Evolutionary conservation across 1,140 invertebrate genomes (phyloP).

Genomic region (Wiebesia pumilae): DNA sequence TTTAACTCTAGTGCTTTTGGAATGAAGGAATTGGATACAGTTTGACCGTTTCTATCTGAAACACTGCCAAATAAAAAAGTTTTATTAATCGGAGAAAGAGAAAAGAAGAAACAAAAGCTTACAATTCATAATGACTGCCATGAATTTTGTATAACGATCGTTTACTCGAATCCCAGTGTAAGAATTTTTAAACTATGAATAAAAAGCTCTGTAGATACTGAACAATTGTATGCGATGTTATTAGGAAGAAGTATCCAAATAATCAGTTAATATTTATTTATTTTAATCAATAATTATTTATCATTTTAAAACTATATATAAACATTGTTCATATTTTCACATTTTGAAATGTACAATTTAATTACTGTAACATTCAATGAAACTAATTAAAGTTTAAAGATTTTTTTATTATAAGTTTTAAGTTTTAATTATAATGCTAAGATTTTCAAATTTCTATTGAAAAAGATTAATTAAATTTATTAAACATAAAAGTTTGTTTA

Average conservation of each 20-base stretch:
- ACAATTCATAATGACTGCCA: constrained; percentile 25
- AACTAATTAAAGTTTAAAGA: neutral
- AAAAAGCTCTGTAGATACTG: neutral
- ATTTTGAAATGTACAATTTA: neutral
- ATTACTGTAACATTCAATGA: neutral
- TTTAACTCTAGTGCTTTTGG: neutral
- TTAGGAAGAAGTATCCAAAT: neutral
- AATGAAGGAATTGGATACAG: neutral
- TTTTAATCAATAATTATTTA: neutral
- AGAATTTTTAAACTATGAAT: neutral
- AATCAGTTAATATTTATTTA: constrained; percentile 4
- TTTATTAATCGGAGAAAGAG: constrained; percentile 19
- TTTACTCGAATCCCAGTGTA: neutral
- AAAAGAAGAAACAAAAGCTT: constrained; percentile 25
- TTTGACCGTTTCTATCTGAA: constrained; percentile 6
- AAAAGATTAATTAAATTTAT: neutral
- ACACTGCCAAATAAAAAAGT: constrained; percentile 46
- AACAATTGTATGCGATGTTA: neutral
- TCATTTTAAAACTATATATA: neutral
- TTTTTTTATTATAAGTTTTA: neutral
- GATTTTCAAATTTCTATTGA: neutral
- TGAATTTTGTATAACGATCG: constrained; percentile 35
- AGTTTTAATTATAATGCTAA: neutral
- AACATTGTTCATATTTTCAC: neutral
- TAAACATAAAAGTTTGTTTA: neutral